phyloP scores from a whole-genome alignment of 2,797 vertebrate species.

The Pipistrellus nathusii region DNA sequence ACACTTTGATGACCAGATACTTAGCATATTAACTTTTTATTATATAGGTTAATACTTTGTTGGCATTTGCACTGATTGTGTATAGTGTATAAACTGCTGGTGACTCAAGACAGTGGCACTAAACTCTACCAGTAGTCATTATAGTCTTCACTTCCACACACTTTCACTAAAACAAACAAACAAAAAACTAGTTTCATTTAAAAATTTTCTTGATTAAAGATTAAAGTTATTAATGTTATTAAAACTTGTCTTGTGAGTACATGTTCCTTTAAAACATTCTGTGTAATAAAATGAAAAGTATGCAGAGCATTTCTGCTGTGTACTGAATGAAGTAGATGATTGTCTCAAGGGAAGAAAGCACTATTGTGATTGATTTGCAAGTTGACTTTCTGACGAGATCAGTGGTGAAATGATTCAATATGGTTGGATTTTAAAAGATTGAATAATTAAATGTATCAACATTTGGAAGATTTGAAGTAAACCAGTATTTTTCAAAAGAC shows the following conservation, averaged over 20 bases:
- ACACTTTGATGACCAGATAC: no score
- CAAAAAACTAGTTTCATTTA: neutral
- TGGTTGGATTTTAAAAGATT: constrained; percentile 32
- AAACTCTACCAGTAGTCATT: neutral
- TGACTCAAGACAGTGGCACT: neutral
- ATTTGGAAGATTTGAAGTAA: constrained; percentile 47
- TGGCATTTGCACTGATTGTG: neutral
- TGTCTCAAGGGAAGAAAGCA: neutral
- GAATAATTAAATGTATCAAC: neutral
- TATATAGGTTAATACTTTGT: neutral
- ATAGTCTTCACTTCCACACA: neutral
- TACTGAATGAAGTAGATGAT: neutral
- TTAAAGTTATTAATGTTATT: neutral
- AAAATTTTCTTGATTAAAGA: constrained; percentile 2
- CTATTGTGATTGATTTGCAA: neutral
- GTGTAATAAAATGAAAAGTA: neutral
- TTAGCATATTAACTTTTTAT: no score
- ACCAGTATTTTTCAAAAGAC: neutral
- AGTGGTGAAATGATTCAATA: neutral
- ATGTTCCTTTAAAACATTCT: neutral
- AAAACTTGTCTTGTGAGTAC: neutral
- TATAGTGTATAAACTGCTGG: neutral
- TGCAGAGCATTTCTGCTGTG: neutral
- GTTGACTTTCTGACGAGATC: neutral
- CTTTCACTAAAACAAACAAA: neutral